Conservation (phyloP, 2,797 vertebrate species). For the Thalassophryne amazonica region DNA sequence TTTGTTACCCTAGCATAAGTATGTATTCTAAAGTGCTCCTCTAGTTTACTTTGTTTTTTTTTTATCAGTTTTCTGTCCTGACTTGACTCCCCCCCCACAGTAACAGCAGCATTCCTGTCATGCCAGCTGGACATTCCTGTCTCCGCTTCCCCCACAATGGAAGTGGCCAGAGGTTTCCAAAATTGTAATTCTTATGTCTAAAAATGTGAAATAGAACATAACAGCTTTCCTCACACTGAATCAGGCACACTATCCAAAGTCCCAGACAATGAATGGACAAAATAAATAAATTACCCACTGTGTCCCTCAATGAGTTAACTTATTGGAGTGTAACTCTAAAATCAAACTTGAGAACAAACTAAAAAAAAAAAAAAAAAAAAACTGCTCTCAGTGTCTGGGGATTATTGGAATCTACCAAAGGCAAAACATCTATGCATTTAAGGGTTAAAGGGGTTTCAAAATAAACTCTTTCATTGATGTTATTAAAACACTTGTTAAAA, state of each 20-base stretch:
- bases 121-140: constrained; percentile 65
- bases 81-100: constrained; percentile 17
- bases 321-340: neutral
- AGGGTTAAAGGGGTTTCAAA: no score
- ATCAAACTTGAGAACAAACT: constrained; percentile 2
- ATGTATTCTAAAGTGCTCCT: no score
- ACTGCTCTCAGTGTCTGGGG: no score
- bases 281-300: neutral
- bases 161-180: constrained; percentile 21
- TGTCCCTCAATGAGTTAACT: neutral
- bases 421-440: no score
- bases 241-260: no score
- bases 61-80: constrained; percentile 12
- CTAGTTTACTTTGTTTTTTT: constrained; percentile 16
- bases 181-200: constrained; percentile 8
- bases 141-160: constrained; percentile 16
- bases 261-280: no score
- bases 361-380: no score
- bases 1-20: no score
- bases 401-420: no score
- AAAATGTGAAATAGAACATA: neutral
- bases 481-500: no score
- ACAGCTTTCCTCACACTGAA: neutral
- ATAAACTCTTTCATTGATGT: no score
- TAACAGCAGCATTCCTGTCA: constrained; percentile 55